Evolutionary conservation across 2,113 vertebrate species (phyloP), one percentile per base, ranked within the genome.

Genomic region (Uropsilus gracilis): DNA sequence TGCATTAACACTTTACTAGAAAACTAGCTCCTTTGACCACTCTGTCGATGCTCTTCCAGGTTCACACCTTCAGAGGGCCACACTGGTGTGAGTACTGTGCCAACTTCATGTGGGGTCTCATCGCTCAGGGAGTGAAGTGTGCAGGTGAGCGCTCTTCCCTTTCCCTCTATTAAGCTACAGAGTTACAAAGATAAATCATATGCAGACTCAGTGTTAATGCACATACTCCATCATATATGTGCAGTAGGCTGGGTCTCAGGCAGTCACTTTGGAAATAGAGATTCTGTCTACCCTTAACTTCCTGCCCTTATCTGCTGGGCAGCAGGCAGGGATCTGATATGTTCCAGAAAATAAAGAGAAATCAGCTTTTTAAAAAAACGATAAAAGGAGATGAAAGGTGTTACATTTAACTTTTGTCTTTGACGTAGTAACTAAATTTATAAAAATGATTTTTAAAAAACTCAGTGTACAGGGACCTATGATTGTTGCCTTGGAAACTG

Each of bases 41-140:
- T 71, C 66, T 34, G 34, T 84, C 75, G 10, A 59, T 96, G 0
- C 94, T 99, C 98, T 98, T 90, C 14, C 98, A 99, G 99, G 99
- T 99, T 96, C 99, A 99, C 95, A 99, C 99, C 0, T 99, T 99
- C 98, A 98, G 99, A 97, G 99, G 99, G 37, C 99, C 99, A 50
- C 99, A 99, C 96, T 99, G 99, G 99, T 99, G 99, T 98, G 99
- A 99, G 90, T 99, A 99, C 98, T 99, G 99, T 92, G 99, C 99
- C 98, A 99, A 99, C 98, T 99, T 99, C 97, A 99, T 99, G 99
- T 99, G 99, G 99, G 99, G 99, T 85, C 99, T 99, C 94, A 99
- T 99, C 92, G 99, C 99, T 99, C 99, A 99, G 98, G 99, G 99
- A 98, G 99, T 99, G 94, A 99, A 99, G 97, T 99, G 99, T 98